Base-by-base conservation (phyloP, 2,113 vertebrate genomes). In the Pseudorasbora parva region DNA sequence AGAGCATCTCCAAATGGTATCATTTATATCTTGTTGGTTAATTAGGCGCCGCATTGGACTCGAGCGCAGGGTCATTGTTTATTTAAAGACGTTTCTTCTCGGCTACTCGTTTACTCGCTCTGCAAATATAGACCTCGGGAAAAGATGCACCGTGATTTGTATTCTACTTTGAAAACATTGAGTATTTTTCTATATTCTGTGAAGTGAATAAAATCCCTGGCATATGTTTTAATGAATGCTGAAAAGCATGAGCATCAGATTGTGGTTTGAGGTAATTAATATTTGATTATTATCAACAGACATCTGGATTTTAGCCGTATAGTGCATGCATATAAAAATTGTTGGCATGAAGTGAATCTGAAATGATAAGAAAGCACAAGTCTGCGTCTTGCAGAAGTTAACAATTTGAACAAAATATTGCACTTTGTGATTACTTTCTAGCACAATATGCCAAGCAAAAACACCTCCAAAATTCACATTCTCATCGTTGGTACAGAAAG, bases 1-100 rank as follows among this genome's bases (percentile, higher is more conserved):
- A 82, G 14, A 59, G 37, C 45, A 5, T 72, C 27, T 54, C 81
- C 83, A 84, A 86, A 69, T 72, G 30, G 78, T 45, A 37, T 76
- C 75, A 54, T 88, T 86, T 84, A 87, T 88, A 81, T 86, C 57
- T 30, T 59, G 62, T 59, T 54, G 71, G 45, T 82, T 81, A 87
- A 81, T 87, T 87, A 81, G 68, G 49, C 81, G 8, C 43, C 11
- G 11, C 15, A 62, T 25, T 75, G 41, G n/a, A 66, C 19, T 37
- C 17, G 62, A 57, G 66, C 43, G 23, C 64, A n/a, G 25, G 73
- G 69, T 75, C 82, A 85, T 80, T 84, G 87, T 85, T 84, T 76
- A 78, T 77, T 49, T 80, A 86, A 86, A 47, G 79, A 88, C 84
- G 82, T 78, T 74, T 23, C 37, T 43, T 41, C 37, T 66, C 56